Evolutionary conservation across 2,113 vertebrate genomes (phyloP).

Genomic region (Sialia sialis): DNA sequence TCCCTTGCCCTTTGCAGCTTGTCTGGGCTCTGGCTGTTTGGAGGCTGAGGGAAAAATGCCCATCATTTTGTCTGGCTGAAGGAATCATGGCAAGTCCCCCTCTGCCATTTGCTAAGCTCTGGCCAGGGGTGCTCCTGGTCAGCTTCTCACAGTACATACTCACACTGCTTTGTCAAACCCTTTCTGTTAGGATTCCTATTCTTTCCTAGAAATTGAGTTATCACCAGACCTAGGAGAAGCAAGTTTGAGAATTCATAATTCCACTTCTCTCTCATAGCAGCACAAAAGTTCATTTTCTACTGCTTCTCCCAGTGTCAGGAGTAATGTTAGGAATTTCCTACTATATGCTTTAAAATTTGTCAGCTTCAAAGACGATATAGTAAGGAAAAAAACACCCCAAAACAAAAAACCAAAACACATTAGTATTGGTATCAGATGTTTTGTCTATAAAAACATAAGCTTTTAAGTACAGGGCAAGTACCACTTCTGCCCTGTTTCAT

Average conservation of each 20-base stretch:
- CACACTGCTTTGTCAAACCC: not conserved
- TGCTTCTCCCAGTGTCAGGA: not conserved
- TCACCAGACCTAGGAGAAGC: not conserved
- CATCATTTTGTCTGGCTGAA: not conserved
- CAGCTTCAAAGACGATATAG: not conserved
- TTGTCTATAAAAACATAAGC: not conserved
- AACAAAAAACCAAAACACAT: rapidly evolving
- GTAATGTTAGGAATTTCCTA: not conserved
- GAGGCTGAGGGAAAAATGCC: not conserved
- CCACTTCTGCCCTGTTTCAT: not conserved
- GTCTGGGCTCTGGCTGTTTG: not conserved
- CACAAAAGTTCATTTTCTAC: not conserved
- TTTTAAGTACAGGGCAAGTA: not conserved
- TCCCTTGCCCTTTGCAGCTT: not conserved
- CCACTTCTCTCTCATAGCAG: not conserved
- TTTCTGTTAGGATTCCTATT: not conserved
- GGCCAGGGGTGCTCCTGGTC: not conserved
- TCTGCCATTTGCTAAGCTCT: not conserved
- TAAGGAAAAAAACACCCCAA: not conserved
- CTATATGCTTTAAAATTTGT: not conserved
- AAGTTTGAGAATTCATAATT: not conserved
- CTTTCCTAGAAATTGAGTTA: not conserved
- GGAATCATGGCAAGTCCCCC: not conserved
- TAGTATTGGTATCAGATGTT: not conserved
- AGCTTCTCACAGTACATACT: not conserved